phyloP scores from a whole-genome alignment of 2,888 invertebrate genomes.

The Heteromyza rotundicornis region DNA sequence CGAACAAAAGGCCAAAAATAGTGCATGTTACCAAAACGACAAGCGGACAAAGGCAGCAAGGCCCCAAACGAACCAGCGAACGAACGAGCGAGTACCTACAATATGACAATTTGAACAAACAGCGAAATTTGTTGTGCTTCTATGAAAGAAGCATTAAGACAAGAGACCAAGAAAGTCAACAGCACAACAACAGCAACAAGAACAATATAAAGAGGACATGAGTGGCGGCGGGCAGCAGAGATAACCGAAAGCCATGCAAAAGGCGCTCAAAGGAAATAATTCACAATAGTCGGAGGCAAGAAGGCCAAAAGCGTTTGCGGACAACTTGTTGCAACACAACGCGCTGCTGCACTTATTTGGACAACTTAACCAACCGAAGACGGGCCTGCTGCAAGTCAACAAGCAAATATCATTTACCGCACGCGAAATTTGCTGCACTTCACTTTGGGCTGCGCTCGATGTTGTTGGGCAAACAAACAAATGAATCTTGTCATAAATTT shows the following conservation, averaged over 20 bases:
- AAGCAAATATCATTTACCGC: background rate
- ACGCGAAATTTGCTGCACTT: slow-evolving; percentile 10
- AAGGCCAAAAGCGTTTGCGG: background rate
- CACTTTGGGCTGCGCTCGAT: background rate
- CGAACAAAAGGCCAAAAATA: too few species aligned
- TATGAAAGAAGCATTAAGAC: too few species aligned
- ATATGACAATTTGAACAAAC: too few species aligned
- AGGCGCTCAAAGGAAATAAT: background rate
- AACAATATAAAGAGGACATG: background rate
- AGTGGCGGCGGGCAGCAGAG: background rate
- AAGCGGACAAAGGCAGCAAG: too few species aligned
- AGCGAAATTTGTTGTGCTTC: too few species aligned
- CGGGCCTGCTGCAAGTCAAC: background rate
- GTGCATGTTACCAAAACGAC: too few species aligned
- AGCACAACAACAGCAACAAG: slow-evolving; percentile 13
- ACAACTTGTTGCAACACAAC: slow-evolving; percentile 12
- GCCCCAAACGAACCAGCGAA: too few species aligned
- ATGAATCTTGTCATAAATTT: slow-evolving; percentile 27
- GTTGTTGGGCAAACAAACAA: slow-evolving; percentile 6
- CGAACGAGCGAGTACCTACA: too few species aligned
- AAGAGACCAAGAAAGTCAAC: background rate
- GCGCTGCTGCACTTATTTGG: slow-evolving; percentile 13
- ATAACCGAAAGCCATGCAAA: too few species aligned
- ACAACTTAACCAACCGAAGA: background rate
- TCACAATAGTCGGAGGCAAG: background rate